Evolutionary conservation across 2,797 vertebrate species (phyloP).

Genomic region (Chaunax sp.): DNA sequence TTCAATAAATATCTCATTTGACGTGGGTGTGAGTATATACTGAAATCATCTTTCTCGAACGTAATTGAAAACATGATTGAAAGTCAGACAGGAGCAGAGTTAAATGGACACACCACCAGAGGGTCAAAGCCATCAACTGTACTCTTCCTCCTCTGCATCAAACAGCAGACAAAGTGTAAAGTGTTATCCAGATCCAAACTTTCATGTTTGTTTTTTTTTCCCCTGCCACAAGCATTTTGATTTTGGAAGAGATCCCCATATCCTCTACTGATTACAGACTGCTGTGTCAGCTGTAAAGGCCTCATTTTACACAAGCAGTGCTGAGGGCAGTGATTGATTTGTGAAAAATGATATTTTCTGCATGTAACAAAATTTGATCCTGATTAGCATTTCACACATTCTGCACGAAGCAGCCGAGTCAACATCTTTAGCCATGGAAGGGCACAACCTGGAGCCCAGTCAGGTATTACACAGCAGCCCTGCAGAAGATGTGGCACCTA

Average conservation of each 20-base stretch:
- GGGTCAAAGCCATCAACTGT: no score
- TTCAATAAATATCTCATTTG: no score
- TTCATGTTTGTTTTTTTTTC: no score
- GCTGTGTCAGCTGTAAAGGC: no score
- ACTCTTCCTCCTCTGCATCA: no score
- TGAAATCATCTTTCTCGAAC: no score
- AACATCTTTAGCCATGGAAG: constrained; percentile 16
- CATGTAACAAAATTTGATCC: background rate
- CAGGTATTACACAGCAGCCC: constrained; percentile 54
- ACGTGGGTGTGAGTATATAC: no score
- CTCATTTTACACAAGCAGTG: background rate
- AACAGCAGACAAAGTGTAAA: no score
- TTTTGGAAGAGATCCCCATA: background rate
- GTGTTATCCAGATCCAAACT: no score
- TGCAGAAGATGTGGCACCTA: constrained; percentile 62
- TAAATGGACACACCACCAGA: no score
- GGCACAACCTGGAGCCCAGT: constrained; percentile 33
- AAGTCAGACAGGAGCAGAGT: no score
- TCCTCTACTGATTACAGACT: background rate
- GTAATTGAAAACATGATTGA: no score
- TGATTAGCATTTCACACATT: constrained; percentile 14
- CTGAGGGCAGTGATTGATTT: background rate
- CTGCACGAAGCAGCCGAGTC: background rate
- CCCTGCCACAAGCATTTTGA: background rate
- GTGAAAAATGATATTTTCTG: background rate